Evolutionary conservation across 2,888 invertebrate species (phyloP), one percentile per base, ranked within the genome.

Genomic region (Andrena camellia): DNA sequence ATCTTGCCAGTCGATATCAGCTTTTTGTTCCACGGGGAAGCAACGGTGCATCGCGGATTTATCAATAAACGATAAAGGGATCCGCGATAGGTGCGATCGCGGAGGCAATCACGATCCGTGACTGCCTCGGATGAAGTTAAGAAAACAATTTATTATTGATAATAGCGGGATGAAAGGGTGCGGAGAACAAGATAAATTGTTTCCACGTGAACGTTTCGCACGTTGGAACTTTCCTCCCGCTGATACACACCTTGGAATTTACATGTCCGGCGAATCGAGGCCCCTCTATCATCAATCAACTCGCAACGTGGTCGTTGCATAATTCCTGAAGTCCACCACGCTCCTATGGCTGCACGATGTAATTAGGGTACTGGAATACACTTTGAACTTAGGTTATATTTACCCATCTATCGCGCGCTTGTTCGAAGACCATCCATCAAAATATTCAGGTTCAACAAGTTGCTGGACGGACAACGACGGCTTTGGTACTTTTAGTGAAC

Each of bases 111-210:
- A 74, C 81, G 74, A 67, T 50, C 67, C 72, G 62, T 42, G 63
- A 80, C 50, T 42, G 3, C 33, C 54, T 20, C 33, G 59, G 26
- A 66, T 33, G 29, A 26, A 67, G 75, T 81, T 71, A 62, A 75
- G 75, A 71, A 71, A 67, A 75, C 70, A 75, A 82, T 82, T 81
- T 82, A 75, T 82, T 82, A 82, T 81, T 82, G 75, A 81, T 81
- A 82, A 71, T 73, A 29, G 42, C 50, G 50, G 29, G 35, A 23
- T 48, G 67, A 67, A 62, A 67, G 48, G 17, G 29, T 23, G 7
- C 54, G 23, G 54, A 35, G 42, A 82, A 71, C 75, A 75, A 82
- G 82, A 82, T 81, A 60, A 63, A 82, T 82, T 31, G 82, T 81
- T 67, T 2, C 57, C 4, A 71, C 75, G 82, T n/a, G 75, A 81